phyloP scores from a whole-genome alignment of 2,888 invertebrate genomes.

The Nomada flava region DNA sequence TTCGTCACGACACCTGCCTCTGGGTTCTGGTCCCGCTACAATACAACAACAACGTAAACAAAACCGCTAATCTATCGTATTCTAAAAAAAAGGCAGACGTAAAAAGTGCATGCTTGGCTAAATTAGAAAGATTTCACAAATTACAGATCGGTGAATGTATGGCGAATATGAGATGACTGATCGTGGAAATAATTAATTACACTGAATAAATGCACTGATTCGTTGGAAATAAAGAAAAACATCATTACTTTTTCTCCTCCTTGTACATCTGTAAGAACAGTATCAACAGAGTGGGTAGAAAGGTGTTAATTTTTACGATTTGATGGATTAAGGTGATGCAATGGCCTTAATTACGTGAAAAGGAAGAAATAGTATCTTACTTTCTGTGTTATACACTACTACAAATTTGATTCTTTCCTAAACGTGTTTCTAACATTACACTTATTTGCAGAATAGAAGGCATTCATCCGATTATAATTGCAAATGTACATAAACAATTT shows the following conservation, averaged over 20 bases:
- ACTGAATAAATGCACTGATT: constrained; percentile 2
- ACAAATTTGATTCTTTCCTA: too few relatives aligned
- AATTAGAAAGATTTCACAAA: constrained; percentile 39
- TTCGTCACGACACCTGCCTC: constrained; percentile 81
- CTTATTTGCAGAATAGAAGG: not conserved
- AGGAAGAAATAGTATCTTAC: constrained; percentile 3
- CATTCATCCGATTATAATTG: not conserved
- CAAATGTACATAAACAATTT: not conserved
- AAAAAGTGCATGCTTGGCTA: constrained; percentile 51
- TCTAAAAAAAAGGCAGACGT: constrained; percentile 58
- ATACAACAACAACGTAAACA: constrained; percentile 84
- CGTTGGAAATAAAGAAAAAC: constrained; percentile 6
- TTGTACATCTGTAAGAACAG: constrained; percentile 10
- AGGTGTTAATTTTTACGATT: not conserved
- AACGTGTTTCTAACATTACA: not conserved
- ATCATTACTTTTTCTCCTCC: not conserved
- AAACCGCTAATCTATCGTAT: constrained; percentile 81
- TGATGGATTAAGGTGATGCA: not conserved
- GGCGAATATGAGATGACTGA: constrained; percentile 33
- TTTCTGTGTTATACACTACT: not conserved
- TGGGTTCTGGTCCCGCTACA: constrained; percentile 82
- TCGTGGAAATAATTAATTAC: constrained; percentile 1
- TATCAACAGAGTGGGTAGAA: not conserved
- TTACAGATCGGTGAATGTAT: constrained; percentile 25
- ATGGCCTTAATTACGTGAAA: not conserved